phyloP scores from a whole-genome alignment of 2,888 invertebrate genomes.

The Polyommatus iphigenia region DNA sequence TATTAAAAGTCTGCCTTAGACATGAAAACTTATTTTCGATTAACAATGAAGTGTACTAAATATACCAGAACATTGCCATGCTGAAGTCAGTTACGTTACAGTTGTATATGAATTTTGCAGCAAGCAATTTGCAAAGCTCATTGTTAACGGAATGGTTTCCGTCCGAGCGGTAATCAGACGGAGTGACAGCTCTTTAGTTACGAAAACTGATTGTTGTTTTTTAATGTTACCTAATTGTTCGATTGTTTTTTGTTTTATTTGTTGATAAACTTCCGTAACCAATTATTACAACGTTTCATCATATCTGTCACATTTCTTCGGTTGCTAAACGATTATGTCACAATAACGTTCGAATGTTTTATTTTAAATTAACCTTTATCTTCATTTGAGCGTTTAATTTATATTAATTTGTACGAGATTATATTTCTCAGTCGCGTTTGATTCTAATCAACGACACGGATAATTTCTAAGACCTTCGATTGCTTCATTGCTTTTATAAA shows the following conservation, averaged over 20 bases:
- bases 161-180: conserved; percentile 36
- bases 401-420: neutral
- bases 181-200: conserved; percentile 39
- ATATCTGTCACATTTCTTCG: conserved; percentile 20
- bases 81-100: conserved; percentile 4
- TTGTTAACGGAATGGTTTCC: conserved; percentile 38
- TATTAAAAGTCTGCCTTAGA: too few species aligned
- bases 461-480: neutral
- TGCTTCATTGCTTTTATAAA: neutral
- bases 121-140: conserved; percentile 31
- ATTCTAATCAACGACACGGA: neutral
- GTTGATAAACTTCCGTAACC: conserved; percentile 21
- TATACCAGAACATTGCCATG: neutral
- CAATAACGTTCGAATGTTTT: neutral
- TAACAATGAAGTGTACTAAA: too few species aligned
- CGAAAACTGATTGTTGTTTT: conserved; percentile 40
- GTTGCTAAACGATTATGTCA: conserved; percentile 21
- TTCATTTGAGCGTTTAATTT: conserved; percentile 1
- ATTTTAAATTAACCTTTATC: conserved; percentile 6
- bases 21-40: too few species aligned
- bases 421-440: neutral
- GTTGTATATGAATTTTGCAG: conserved; percentile 27
- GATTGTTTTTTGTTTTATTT: conserved; percentile 30
- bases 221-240: conserved; percentile 34
- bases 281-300: conserved; percentile 18